These are phyloP conservation scores for Gobiocypris rarus DNA, from an alignment of 2,113 vertebrate species.

Conservation along the genomic window DNA sequence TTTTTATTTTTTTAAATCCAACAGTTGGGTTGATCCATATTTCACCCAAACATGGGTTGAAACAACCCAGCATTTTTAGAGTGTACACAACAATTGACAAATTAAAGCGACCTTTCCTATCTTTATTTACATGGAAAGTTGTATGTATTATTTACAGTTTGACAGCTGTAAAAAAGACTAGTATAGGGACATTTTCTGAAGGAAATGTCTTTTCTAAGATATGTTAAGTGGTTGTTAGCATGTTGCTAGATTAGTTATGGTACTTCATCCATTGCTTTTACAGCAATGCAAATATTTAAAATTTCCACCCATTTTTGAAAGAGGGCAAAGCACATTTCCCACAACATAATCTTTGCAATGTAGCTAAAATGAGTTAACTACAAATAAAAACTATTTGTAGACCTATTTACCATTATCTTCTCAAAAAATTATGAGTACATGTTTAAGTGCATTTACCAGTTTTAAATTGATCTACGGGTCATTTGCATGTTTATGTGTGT, in stretches of 20 bases:
- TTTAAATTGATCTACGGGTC: not conserved
- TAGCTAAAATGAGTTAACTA: not conserved
- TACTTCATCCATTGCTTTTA: not conserved
- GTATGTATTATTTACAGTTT: not conserved
- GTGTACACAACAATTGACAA: not conserved
- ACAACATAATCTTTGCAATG: not conserved
- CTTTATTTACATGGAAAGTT: not conserved
- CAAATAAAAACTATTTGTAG: not conserved
- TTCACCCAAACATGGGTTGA: too few relatives aligned
- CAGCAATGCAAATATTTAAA: not conserved
- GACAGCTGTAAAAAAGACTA: not conserved
- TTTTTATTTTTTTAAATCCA: too few relatives aligned
- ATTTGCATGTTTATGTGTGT: slow-evolving; percentile 6
- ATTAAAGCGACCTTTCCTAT: not conserved
- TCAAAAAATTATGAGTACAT: not conserved
- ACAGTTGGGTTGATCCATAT: too few relatives aligned
- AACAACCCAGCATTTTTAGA: too few relatives aligned
- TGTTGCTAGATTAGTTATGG: not conserved
- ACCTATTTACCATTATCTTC: not conserved
- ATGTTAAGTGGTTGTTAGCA: not conserved
- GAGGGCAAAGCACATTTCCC: not conserved
- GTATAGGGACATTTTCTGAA: not conserved
- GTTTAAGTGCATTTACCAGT: not conserved
- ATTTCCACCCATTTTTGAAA: not conserved
- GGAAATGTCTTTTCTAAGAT: not conserved